Base-by-base conservation (phyloP, 2,888 invertebrate species). In the Aspidiotus destructor region DNA sequence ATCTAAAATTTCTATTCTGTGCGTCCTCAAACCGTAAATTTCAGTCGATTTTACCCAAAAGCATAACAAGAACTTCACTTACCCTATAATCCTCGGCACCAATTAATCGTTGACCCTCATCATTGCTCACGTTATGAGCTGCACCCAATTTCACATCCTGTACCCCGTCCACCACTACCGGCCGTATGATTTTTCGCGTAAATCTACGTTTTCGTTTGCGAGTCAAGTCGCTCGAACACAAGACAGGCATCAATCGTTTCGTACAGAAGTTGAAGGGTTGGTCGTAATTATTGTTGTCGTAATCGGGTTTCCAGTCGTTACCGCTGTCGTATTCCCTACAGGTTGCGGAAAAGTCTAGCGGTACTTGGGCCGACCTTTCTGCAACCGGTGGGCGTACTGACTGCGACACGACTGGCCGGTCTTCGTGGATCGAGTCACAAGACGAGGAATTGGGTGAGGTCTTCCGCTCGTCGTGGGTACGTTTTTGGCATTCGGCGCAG, bases 401-500 rank as follows among this genome's bases (percentile, higher is more conserved):
- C n/a, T 48, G 11, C 11, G 48, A 6, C 48, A 48, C 48, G 10
- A 48, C n/a, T 11, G 48, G 48, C n/a, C n/a, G 48, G 48, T 48
- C 48, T n/a, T 48, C 48, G 9, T 67, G 67, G n/a, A 57, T 48
- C 52, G 67, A 67, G 9, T 57, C 58, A n/a, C 44, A 67, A 44
- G 67, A 67, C 8, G 28, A 41, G 15, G 58, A 67, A n/a, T 17
- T 61, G 28, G 67, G 67, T 7, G 67, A 67, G 16, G 16, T 17
- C 42, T 67, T 67, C 1, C 67, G 58, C 16, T 67, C 67, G 44
- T 67, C 67, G 52, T 44, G 55, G 8, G 44, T 57, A 15, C 68
- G 68, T 61, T 68, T 68, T 13, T 68, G 60, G 40, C 68, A 68
- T 15, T 61, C 68, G 28, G n/a, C 40, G 78, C 95, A 96, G 75